These are phyloP conservation scores for Dallia pectoralis DNA, from an alignment of 2,797 vertebrate species.

Conservation along the genomic window DNA sequence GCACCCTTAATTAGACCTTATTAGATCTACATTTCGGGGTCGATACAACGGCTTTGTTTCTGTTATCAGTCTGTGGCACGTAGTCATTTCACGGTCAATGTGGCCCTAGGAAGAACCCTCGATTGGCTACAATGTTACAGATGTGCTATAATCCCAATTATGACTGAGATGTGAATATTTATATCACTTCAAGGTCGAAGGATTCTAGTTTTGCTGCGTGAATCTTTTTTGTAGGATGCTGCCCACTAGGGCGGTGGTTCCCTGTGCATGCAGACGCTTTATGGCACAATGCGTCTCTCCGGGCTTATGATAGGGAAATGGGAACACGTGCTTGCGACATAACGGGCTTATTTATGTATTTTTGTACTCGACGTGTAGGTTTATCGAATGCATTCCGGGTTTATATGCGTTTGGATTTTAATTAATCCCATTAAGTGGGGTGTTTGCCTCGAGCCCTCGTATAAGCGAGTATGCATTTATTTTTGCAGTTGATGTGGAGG, in stretches of 20 bases:
- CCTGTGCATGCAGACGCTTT: conserved; percentile 14
- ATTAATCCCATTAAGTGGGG: too few relatives aligned
- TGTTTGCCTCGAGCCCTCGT: too few relatives aligned
- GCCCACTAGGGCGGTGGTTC: conserved; percentile 57
- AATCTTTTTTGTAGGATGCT: conserved; percentile 4
- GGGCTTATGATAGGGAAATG: too few relatives aligned
- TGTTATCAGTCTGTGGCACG: background rate
- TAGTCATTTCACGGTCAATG: background rate
- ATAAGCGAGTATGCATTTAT: too few relatives aligned
- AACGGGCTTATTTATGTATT: background rate
- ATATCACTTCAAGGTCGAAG: background rate
- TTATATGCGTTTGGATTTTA: too few relatives aligned
- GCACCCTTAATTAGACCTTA: background rate
- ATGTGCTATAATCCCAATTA: background rate
- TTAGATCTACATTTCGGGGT: background rate
- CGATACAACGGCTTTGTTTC: background rate
- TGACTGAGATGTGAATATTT: background rate
- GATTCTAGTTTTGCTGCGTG: too few relatives aligned
- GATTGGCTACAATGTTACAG: background rate
- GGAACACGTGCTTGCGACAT: background rate
- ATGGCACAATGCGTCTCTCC: conserved; percentile 21
- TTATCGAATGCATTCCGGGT: too few relatives aligned
- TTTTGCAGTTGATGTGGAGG: too few relatives aligned
- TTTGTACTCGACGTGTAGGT: too few relatives aligned
- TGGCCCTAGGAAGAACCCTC: background rate